Conservation (phyloP, 2,797 vertebrate species). For the Enteromius mattozi region DNA sequence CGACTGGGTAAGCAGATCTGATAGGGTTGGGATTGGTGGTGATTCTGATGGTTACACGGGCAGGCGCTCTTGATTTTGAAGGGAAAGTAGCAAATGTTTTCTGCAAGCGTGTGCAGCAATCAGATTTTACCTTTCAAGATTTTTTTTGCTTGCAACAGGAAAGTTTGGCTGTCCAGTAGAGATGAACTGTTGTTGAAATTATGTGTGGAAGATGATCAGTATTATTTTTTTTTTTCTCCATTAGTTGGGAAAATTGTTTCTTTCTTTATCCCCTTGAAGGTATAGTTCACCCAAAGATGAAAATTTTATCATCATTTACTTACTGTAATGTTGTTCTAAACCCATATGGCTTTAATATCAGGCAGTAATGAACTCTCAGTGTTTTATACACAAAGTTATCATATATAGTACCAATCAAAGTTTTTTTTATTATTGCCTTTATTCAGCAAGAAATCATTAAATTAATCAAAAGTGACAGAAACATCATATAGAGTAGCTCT, state of each 20-base stretch:
- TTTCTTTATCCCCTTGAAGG: not conserved
- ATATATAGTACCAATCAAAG: not conserved
- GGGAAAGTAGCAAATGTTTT: not conserved
- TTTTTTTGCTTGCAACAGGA: not conserved
- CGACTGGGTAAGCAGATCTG: slow-evolving; percentile 15
- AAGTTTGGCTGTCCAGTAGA: not conserved
- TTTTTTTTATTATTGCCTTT: not conserved
- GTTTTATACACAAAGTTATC: not conserved
- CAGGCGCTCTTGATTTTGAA: slow-evolving; percentile 1
- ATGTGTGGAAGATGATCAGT: not conserved
- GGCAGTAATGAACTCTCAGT: not conserved
- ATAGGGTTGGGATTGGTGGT: slow-evolving; percentile 8
- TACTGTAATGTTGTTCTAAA: not conserved
- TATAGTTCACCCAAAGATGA: not conserved
- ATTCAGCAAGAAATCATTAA: not conserved
- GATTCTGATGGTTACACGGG: slow-evolving; percentile 1
- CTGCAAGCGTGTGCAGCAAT: slow-evolving; percentile 8
- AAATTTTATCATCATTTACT: not conserved
- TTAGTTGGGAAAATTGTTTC: not conserved
- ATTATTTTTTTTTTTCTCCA: not conserved
- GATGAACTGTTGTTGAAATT: not conserved
- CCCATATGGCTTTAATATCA: not conserved
- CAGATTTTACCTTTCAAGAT: not conserved
- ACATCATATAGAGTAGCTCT: not conserved
- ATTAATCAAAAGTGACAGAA: not conserved